Percentiles rank a stretch among this genome's conserved stretches.
Conservation (phyloP, 2,888 invertebrate genomes). For the Ophion slaviceki region DNA sequence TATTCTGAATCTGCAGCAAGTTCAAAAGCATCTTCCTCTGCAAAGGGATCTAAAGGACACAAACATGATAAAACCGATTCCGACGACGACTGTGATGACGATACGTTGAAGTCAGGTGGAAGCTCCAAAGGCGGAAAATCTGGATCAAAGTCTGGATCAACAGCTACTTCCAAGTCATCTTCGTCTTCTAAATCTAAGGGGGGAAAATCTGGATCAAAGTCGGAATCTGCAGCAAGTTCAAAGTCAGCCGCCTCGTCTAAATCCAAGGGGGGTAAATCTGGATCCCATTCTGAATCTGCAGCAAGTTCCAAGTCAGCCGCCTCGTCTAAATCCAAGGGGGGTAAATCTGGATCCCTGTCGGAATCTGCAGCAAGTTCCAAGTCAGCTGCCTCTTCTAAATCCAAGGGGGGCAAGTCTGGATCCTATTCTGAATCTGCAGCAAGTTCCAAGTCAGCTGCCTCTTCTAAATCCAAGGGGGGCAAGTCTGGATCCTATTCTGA, state of each 20-base stretch:
- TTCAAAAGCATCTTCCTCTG: not conserved
- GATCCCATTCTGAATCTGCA: not conserved
- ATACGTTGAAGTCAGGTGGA: no score
- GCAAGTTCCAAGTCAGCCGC: not conserved
- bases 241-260: not conserved
- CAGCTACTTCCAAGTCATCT: not conserved
- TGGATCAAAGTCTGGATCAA: not conserved
- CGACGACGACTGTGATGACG: no score
- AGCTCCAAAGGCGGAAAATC: not conserved
- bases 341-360: not conserved
- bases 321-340: not conserved
- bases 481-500: not conserved
- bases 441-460: not conserved
- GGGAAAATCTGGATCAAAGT: not conserved
- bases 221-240: not conserved
- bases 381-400: not conserved
- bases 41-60: no score
- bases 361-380: not conserved
- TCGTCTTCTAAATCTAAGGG: not conserved
- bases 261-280: not conserved
- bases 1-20: no score
- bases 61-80: no score
- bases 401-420: no score
- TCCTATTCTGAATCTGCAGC: no score
- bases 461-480: no score